These are phyloP conservation scores for Serrognathus titanus DNA, from an alignment of 2,888 invertebrate species.

Conservation along the genomic window DNA sequence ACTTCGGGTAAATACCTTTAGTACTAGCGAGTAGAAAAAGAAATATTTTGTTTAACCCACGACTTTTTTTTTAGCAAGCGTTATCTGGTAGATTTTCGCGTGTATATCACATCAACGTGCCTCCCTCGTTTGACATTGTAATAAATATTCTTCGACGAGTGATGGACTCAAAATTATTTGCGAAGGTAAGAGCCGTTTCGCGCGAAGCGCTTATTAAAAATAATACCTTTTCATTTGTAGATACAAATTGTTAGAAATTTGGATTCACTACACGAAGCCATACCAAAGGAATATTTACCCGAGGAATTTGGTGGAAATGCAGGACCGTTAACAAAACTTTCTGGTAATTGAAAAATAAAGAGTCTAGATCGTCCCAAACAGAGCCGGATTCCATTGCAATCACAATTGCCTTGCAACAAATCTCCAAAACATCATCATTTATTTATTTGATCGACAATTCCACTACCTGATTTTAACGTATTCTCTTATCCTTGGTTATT, in stretches of 20 bases:
- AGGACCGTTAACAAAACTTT: not conserved
- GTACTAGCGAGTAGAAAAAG: too few species aligned
- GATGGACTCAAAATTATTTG: not conserved
- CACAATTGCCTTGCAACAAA: too few species aligned
- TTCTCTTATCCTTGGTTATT: too few species aligned
- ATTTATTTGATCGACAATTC: too few species aligned
- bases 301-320: slow-evolving; percentile 11
- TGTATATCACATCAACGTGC: not conserved
- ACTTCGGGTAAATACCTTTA: not conserved
- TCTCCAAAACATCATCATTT: too few species aligned
- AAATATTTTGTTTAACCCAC: too few species aligned
- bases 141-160: not conserved
- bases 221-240: not conserved
- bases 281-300: slow-evolving; percentile 11
- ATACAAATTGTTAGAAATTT: slow-evolving; percentile 11
- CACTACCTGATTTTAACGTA: too few species aligned
- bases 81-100: not conserved
- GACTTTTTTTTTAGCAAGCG: not conserved
- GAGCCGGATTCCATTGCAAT: too few species aligned
- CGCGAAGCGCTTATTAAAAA: too few species aligned
- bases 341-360: too few species aligned
- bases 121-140: not conserved
- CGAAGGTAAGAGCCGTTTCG: not conserved
- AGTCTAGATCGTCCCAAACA: too few species aligned
- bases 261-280: slow-evolving; percentile 4